These are phyloP conservation scores for Ashinkailepas kermadecensis DNA, from an alignment of 2,888 invertebrate species.

Conservation along the genomic window DNA sequence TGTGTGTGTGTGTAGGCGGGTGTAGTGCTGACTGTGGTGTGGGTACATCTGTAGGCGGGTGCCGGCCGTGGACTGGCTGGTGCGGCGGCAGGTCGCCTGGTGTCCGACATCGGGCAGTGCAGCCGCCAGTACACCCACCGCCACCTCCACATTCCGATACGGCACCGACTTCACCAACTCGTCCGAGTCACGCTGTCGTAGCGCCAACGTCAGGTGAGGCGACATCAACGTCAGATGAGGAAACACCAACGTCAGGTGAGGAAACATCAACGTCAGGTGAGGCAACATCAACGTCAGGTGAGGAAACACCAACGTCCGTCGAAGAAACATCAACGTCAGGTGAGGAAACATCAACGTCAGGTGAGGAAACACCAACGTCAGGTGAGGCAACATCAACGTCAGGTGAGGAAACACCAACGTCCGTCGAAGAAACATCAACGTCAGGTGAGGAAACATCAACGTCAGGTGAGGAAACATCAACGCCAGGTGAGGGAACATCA, in stretches of 20 bases:
- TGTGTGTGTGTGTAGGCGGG: too few species aligned
- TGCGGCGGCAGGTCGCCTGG: not conserved
- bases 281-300: not conserved
- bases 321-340: not conserved
- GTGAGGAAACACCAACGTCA: too few species aligned
- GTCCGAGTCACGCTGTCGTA: constrained; percentile 11
- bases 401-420: too few species aligned
- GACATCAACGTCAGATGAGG: too few species aligned
- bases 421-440: too few species aligned
- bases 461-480: too few species aligned
- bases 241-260: not conserved
- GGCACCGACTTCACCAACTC: constrained; percentile 17
- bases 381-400: too few species aligned
- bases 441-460: too few species aligned
- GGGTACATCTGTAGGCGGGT: not conserved
- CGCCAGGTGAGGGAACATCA: too few species aligned
- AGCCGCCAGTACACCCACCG: not conserved
- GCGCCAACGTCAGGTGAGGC: not conserved
- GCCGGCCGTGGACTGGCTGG: not conserved
- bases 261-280: not conserved
- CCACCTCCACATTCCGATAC: not conserved
- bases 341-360: too few species aligned
- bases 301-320: not conserved
- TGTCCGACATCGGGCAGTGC: not conserved
- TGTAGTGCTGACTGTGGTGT: not conserved